A percentile compares a stretch with the other conserved stretches of the same genome.
phyloP scores from a whole-genome alignment of 2,888 invertebrate genomes.

The Synanthedon vespiformis region DNA sequence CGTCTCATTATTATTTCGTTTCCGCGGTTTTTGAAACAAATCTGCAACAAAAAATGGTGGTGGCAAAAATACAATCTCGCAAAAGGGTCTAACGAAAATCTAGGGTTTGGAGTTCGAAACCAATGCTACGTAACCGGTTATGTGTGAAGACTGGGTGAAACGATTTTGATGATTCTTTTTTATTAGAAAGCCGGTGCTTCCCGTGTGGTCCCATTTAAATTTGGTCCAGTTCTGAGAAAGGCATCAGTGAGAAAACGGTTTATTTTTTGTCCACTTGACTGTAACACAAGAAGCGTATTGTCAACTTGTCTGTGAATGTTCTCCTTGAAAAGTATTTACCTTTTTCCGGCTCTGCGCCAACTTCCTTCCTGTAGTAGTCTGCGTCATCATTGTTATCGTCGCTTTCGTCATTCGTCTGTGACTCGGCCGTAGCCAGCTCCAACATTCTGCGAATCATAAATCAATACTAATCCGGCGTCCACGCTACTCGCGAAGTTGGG shows the following conservation, averaged over 20 bases:
- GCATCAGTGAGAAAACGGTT: too few relatives aligned
- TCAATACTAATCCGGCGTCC: too few relatives aligned
- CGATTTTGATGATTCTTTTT: too few relatives aligned
- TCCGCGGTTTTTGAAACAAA: conserved; percentile 43
- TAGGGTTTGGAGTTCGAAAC: too few relatives aligned
- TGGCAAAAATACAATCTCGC: too few relatives aligned
- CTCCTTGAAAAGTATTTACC: conserved; percentile 49
- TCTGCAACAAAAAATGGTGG: conserved; percentile 22
- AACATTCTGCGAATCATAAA: conserved; percentile 39
- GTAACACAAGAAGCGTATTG: neutral
- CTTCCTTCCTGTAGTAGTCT: conserved; percentile 87
- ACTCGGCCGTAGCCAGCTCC: conserved; percentile 66
- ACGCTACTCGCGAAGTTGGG: too few relatives aligned
- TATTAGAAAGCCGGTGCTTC: too few relatives aligned
- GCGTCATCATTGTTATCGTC: conserved; percentile 75
- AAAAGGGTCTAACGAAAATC: too few relatives aligned
- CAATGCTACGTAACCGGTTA: too few relatives aligned
- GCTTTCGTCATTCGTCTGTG: conserved; percentile 46
- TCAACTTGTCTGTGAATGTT: neutral
- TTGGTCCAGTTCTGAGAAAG: too few relatives aligned
- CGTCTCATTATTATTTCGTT: conserved; percentile 43
- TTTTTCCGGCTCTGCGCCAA: conserved; percentile 89
- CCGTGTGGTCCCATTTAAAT: too few relatives aligned
- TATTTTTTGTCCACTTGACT: neutral
- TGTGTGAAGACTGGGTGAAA: too few relatives aligned